Percentiles rank a stretch among this genome's conserved stretches.
These are phyloP conservation scores for Coleophora flavipennella DNA, from an alignment of 2,888 invertebrate genomes.

Conservation along the genomic window DNA sequence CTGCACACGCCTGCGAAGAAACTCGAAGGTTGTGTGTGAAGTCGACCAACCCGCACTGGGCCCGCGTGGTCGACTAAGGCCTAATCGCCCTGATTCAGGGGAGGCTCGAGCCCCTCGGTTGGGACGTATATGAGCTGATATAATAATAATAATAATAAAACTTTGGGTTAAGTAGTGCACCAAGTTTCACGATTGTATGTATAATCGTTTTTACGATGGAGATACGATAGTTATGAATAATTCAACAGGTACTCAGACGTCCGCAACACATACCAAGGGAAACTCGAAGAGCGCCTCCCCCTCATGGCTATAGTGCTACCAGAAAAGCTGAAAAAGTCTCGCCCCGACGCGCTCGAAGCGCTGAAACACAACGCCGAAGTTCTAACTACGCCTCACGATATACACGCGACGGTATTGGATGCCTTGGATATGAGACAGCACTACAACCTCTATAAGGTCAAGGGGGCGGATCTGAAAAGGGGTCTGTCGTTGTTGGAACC, in stretches of 20 bases:
- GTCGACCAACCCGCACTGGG: too few species aligned
- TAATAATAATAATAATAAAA: too few species aligned
- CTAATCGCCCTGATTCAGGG: too few species aligned
- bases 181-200: too few species aligned
- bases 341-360: slow-evolving; percentile 74
- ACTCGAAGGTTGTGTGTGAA: too few species aligned
- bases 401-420: slow-evolving; percentile 76
- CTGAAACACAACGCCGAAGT: slow-evolving; percentile 76
- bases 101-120: too few species aligned
- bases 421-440: slow-evolving; percentile 14
- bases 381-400: slow-evolving; percentile 88
- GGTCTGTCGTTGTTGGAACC: slow-evolving; percentile 75
- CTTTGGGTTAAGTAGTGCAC: too few species aligned
- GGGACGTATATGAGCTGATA: too few species aligned
- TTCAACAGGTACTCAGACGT: slow-evolving; percentile 87
- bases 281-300: slow-evolving; percentile 91
- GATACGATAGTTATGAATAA: too few species aligned
- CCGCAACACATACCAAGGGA: slow-evolving; percentile 90
- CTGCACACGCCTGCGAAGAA: too few species aligned
- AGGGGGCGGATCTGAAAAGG: slow-evolving; percentile 68
- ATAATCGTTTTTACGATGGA: too few species aligned
- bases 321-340: slow-evolving; percentile 74
- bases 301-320: slow-evolving; percentile 87
- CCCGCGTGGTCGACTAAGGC: too few species aligned
- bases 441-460: slow-evolving; percentile 36